Conservation (phyloP, 2,888 invertebrate species). For the Perizoma affinitatum region DNA sequence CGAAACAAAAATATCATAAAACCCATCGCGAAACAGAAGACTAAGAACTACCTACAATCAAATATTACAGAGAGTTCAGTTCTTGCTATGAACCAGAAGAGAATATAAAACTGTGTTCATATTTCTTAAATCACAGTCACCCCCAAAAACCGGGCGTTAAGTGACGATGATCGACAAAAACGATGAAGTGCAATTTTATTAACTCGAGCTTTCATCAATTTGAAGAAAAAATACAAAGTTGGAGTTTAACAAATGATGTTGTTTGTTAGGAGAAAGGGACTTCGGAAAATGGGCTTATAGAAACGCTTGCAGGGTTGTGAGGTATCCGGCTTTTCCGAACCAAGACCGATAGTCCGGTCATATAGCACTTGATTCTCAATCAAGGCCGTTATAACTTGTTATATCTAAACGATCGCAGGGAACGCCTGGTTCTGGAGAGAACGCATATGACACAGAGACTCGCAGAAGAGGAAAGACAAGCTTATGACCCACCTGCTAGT, state of each 20-base stretch:
- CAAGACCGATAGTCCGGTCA: no score
- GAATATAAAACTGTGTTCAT: not conserved
- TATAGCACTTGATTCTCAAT: no score
- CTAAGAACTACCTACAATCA: no score
- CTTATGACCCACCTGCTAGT: no score
- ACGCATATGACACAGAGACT: no score
- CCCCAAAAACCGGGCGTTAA: conserved; percentile 60
- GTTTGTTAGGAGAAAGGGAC: conserved; percentile 65
- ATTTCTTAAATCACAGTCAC: conserved; percentile 43
- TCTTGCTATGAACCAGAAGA: not conserved
- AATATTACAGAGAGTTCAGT: no score
- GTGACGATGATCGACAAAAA: conserved; percentile 84
- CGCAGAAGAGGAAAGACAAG: no score
- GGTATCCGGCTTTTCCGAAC: conserved; percentile 8
- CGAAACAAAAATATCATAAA: no score
- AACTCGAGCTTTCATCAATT: conserved; percentile 77
- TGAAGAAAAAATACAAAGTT: conserved; percentile 73
- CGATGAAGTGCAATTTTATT: conserved; percentile 83
- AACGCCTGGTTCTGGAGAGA: no score
- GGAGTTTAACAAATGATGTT: conserved; percentile 82
- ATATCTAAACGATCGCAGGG: no score
- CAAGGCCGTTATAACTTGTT: no score
- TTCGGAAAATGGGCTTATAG: conserved; percentile 58
- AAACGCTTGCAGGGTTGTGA: conserved; percentile 41
- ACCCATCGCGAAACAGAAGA: no score